Evolutionary conservation across 2,797 vertebrate species (phyloP).

Genomic region (Acanthopagrus latus): DNA sequence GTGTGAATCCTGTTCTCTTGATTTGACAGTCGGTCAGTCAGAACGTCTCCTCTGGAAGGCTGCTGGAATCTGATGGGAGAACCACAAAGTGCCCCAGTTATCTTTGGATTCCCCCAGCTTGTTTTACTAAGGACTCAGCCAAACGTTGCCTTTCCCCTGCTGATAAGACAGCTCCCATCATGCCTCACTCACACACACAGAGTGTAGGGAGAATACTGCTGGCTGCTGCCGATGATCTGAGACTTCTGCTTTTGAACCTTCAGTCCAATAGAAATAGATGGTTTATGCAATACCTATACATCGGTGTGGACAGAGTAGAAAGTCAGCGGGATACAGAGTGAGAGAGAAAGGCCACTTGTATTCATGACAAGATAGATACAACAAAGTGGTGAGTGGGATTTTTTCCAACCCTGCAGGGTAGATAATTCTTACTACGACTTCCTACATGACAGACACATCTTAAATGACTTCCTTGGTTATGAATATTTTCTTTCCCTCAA

Average conservation of each 20-base stretch:
- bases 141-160: constrained; percentile 69
- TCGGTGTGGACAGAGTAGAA: constrained; percentile 33
- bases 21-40: constrained; percentile 57
- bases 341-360: constrained; percentile 16
- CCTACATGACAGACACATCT: constrained; percentile 16
- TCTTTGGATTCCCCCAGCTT: constrained; percentile 77
- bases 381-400: constrained; percentile 41
- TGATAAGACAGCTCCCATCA: constrained; percentile 82
- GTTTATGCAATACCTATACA: constrained; percentile 55
- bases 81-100: constrained; percentile 70
- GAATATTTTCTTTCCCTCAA: constrained; percentile 24
- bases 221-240: constrained; percentile 70
- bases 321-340: constrained; percentile 34
- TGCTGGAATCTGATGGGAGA: constrained; percentile 68
- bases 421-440: constrained; percentile 16
- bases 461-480: constrained; percentile 17
- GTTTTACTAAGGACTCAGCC: constrained; percentile 71
- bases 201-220: constrained; percentile 74
- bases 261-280: constrained; percentile 65
- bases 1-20: constrained; percentile 50
- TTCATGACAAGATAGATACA: constrained; percentile 28
- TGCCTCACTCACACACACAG: constrained; percentile 72
- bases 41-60: constrained; percentile 55
- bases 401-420: constrained; percentile 20
- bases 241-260: constrained; percentile 68